Conservation (phyloP, 2,797 vertebrate genomes). For the Leuciscus waleckii region DNA sequence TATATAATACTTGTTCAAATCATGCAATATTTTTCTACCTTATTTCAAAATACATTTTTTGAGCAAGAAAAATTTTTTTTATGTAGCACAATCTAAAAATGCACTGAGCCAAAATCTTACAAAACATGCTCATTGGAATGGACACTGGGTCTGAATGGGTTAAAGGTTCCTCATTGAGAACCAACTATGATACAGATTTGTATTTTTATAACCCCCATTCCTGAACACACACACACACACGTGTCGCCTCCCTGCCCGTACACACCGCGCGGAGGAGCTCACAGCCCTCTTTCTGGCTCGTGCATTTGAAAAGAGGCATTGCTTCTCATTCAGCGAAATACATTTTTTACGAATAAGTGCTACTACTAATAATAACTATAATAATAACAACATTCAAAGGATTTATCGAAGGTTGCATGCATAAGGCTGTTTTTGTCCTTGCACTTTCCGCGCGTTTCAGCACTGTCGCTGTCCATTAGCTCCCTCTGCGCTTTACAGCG, state of each 20-base stretch:
- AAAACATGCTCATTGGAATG: not conserved
- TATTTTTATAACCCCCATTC: slow-evolving; percentile 22
- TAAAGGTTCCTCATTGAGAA: not conserved
- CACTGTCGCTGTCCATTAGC: slow-evolving; percentile 61
- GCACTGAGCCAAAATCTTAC: not conserved
- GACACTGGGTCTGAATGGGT: not conserved
- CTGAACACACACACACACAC: slow-evolving; percentile 7
- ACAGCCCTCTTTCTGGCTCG: slow-evolving; percentile 70
- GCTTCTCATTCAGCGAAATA: not conserved
- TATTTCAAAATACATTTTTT: not conserved
- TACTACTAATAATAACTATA: too few relatives aligned
- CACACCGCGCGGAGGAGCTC: slow-evolving; percentile 83
- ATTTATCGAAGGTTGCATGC: not conserved
- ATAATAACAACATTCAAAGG: not conserved
- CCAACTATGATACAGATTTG: not conserved
- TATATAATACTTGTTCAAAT: not conserved
- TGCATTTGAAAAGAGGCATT: not conserved
- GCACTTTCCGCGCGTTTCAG: slow-evolving; percentile 51
- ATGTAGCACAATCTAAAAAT: not conserved
- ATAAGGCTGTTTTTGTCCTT: not conserved
- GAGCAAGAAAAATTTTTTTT: too few relatives aligned
- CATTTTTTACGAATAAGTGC: not conserved
- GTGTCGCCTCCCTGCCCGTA: slow-evolving; percentile 53
- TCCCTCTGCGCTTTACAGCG: not conserved
- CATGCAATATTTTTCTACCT: not conserved